Evolutionary conservation across 2,888 invertebrate genomes (phyloP).

Genomic region (Nomada goodeniana): DNA sequence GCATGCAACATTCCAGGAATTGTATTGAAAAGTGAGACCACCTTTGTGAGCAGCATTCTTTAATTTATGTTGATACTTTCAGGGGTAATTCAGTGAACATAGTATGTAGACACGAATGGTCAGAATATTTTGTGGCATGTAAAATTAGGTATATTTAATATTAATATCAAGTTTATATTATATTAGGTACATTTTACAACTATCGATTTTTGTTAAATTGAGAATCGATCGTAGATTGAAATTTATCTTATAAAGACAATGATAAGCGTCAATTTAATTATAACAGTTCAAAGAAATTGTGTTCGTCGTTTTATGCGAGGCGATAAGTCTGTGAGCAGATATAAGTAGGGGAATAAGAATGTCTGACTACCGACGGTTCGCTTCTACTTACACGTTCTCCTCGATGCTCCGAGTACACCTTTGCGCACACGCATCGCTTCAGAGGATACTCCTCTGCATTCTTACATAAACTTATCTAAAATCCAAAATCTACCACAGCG

Average conservation of each 20-base stretch:
- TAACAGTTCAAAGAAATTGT: no score
- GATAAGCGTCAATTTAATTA: no score
- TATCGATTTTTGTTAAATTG: no score
- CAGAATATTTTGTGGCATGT: no score
- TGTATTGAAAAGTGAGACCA: not conserved
- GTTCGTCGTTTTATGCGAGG: not conserved
- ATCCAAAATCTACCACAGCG: no score
- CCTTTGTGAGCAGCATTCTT: not conserved
- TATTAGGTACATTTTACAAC: no score
- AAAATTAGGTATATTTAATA: no score
- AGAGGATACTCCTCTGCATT: not conserved
- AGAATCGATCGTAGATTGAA: no score
- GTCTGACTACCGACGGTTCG: constrained; percentile 4
- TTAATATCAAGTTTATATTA: no score
- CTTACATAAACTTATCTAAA: not conserved
- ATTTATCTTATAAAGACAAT: no score
- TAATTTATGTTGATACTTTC: not conserved
- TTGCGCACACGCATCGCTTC: not conserved
- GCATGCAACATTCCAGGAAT: not conserved
- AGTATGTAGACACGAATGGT: no score
- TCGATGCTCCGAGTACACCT: not conserved
- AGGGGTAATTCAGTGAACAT: no score
- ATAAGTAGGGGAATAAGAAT: not conserved
- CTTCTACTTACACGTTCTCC: constrained; percentile 4
- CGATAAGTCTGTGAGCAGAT: not conserved